Base-by-base conservation (phyloP, 2,797 vertebrate genomes). In the Lagothrix lagotricha region DNA sequence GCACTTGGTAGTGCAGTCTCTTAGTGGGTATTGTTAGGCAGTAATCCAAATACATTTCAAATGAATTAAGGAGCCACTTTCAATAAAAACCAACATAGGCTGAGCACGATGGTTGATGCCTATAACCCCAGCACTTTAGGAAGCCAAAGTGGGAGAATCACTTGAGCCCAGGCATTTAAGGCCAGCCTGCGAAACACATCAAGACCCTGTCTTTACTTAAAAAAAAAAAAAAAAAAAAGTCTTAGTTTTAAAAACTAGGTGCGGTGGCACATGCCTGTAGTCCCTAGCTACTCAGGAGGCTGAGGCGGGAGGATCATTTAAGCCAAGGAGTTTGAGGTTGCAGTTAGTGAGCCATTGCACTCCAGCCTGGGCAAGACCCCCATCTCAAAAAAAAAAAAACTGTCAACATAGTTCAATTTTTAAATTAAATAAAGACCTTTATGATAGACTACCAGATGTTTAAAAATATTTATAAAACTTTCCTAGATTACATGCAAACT, bases 21-120 rank as follows among this genome's bases (percentile, higher is more conserved):
- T 95, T 72, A 52, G 46, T 24, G 46, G 14, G 50, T 90, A 93
- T 90, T 57, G 93, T 90, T 90, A 96, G 85, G 39, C n/a, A 94
- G 26, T 85, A 96, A 96, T 90, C 44, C 90, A 94, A 93, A 97
- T 54, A 92, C 13, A 97, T 88, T 93, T 86, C 39, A 96, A 90
- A 93, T 80, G 57, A 85, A 96, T 88, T 90, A 88, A 96, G 64
- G 82, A 90, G 82, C 4, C 46, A 90, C 73, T 93, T 97, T 80
- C 83, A 95, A 57, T 57, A 93, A 97, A 95, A 97, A 88, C 4
- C 30, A 95, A 94, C 36, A 75, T 10, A 95, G 39, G 61, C 7
- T 67, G 33, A 67, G 61, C 61, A 67, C 0, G 17, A 67, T n/a
- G 30, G 30, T 67, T 67, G 15, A 67, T 67, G 61, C 61, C 33